phyloP scores from a whole-genome alignment of 2,888 invertebrate genomes.

The Cecidostiba fungosa region DNA sequence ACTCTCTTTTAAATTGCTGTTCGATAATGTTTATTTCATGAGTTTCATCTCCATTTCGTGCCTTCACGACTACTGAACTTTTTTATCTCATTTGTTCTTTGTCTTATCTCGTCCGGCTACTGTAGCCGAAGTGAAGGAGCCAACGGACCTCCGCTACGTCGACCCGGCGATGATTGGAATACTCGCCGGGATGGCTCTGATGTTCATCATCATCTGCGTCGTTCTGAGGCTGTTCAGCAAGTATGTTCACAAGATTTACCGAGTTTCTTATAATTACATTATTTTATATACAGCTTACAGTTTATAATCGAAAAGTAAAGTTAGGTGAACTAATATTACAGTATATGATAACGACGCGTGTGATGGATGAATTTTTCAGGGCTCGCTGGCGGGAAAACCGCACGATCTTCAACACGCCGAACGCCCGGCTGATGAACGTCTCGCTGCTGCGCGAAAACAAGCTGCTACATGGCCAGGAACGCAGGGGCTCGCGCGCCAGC shows the following conservation, averaged over 20 bases:
- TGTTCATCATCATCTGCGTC: slow-evolving; percentile 96
- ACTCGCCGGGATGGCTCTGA: slow-evolving; percentile 93
- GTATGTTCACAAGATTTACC: slow-evolving; percentile 83
- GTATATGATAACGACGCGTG: no score
- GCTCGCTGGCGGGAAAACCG: slow-evolving; percentile 95
- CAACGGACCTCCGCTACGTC: slow-evolving; percentile 85
- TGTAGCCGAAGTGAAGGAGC: slow-evolving; percentile 83
- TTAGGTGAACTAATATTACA: no score
- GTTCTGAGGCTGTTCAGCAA: slow-evolving; percentile 95
- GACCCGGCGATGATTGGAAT: slow-evolving; percentile 96
- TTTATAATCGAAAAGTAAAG: no score
- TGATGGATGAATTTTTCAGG: slow-evolving; percentile 82
- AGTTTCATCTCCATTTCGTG: neutral
- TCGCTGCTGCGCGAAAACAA: slow-evolving; percentile 91
- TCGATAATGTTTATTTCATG: slow-evolving; percentile 33
- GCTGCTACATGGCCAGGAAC: slow-evolving; percentile 88
- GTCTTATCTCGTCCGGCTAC: slow-evolving; percentile 64
- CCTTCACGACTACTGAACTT: neutral
- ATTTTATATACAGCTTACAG: no score
- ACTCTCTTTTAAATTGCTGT: neutral
- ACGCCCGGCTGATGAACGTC: slow-evolving; percentile 96
- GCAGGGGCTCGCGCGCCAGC: slow-evolving; percentile 90
- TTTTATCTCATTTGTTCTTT: neutral
- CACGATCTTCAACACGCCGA: slow-evolving; percentile 96
- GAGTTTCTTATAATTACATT: no score